Conservation (phyloP, 2,113 vertebrate species). For the Ciconia maguari region DNA sequence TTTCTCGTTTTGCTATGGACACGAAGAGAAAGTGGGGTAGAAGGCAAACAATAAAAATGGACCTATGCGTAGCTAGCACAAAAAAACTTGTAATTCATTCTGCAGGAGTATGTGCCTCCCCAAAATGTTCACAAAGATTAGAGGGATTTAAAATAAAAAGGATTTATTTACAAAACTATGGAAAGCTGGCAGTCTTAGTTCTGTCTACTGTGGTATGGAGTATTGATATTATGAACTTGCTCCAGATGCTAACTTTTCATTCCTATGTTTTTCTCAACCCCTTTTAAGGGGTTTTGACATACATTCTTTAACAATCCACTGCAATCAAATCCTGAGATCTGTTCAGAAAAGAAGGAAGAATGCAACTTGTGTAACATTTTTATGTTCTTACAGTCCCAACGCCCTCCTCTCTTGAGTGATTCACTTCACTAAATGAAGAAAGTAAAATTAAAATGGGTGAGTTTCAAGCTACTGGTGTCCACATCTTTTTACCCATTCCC, state of each 20-base stretch:
- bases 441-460: background rate
- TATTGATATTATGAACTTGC: background rate
- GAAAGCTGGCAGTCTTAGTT: background rate
- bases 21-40: background rate
- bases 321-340: background rate
- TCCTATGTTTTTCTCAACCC: background rate
- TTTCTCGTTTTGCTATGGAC: background rate
- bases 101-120: background rate
- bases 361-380: background rate
- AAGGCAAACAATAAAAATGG: background rate
- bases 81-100: background rate
- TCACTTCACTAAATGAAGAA: background rate
- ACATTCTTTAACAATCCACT: background rate
- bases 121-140: background rate
- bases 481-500: background rate
- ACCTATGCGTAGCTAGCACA: background rate
- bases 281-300: background rate
- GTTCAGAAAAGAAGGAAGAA: background rate
- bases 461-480: background rate
- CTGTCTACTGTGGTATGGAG: background rate
- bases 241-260: background rate
- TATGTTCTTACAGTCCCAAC: background rate
- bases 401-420: background rate
- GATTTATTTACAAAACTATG: background rate
- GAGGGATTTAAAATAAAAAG: background rate